Base-by-base conservation (phyloP, 2,888 invertebrate genomes). In the Napeogenes inachia region DNA sequence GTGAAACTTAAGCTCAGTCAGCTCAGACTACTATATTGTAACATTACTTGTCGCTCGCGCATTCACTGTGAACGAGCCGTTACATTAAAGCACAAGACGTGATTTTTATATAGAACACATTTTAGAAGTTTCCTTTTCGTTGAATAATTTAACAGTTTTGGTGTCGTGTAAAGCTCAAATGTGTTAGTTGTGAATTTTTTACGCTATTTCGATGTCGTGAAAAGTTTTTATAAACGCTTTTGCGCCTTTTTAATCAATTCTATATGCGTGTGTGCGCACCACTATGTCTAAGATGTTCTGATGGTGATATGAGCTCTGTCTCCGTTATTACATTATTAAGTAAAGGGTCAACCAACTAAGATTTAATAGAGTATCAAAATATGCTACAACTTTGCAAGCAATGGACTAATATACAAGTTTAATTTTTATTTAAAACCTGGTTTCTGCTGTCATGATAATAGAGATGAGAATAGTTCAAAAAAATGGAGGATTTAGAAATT, bases 181-280 rank as follows among this genome's bases (percentile, higher is more conserved):
- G 72, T 80, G 78, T 82, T 81, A 71, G 74, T 76, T 82, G 82
- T 85, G 79, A 78, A 76, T 81, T 80, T 79, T 83, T 80, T 80
- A 76, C 71, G 78, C 77, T 73, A 75, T 85, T 88, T 89, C 83
- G 82, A 75, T 89, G 88, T 89, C 82, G 86, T 87, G 81, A 71
- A 77, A 69, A 77, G 75, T 70, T 84, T 86, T 85, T 87, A 80
- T 82, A 77, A 85, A 86, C 85, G 89, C 89, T 87, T 89, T 89
- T 89, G 88, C 89, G 88, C 85, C 78, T 82, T 84, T 87, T 80
- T 85, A 72, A 79, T 75, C 71, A 70, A 75, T 73, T 68, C 70
- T 78, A 74, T 78, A 77, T 62, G 65, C 65, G 68, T 65, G 61
- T 59, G 54, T 50, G 61, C 69, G 69, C 69, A 69, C 62, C 45